phyloP scores from a whole-genome alignment of 2,888 invertebrate species.

The Lithodes maja region DNA sequence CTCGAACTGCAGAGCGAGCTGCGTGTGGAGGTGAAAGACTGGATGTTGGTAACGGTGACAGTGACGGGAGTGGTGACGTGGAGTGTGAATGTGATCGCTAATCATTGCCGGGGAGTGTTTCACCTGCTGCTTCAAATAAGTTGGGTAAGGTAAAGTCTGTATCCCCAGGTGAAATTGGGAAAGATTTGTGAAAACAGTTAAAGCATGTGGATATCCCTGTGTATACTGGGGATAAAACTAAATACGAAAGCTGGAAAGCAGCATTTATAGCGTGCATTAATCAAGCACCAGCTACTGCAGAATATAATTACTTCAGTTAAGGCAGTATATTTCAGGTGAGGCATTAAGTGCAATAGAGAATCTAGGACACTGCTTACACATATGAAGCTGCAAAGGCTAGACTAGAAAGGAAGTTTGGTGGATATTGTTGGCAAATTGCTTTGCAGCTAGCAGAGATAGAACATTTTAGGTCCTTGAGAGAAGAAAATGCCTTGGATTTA shows the following conservation, averaged over 20 bases:
- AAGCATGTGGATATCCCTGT: not conserved
- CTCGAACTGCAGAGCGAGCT: too few species aligned
- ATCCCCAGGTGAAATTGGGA: not conserved
- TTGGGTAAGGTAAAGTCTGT: too few species aligned
- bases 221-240: slow-evolving; percentile 10
- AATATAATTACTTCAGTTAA: slow-evolving; percentile 11
- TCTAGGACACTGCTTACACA: not conserved
- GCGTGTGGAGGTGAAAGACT: too few species aligned
- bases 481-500: slow-evolving; percentile 3
- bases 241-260: slow-evolving; percentile 16
- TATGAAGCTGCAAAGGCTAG: not conserved
- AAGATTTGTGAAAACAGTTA: slow-evolving; percentile 19
- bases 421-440: not conserved
- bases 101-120: too few species aligned
- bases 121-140: too few species aligned
- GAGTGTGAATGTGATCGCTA: too few species aligned
- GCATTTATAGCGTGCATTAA: not conserved
- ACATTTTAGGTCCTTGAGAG: not conserved
- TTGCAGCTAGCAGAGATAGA: not conserved
- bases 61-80: too few species aligned
- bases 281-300: slow-evolving; percentile 1
- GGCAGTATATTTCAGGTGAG: not conserved
- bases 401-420: slow-evolving; percentile 14
- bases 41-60: too few species aligned
- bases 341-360: slow-evolving; percentile 4